Conservation (phyloP, 2,113 vertebrate genomes). For the Bolborhynchus lineola region DNA sequence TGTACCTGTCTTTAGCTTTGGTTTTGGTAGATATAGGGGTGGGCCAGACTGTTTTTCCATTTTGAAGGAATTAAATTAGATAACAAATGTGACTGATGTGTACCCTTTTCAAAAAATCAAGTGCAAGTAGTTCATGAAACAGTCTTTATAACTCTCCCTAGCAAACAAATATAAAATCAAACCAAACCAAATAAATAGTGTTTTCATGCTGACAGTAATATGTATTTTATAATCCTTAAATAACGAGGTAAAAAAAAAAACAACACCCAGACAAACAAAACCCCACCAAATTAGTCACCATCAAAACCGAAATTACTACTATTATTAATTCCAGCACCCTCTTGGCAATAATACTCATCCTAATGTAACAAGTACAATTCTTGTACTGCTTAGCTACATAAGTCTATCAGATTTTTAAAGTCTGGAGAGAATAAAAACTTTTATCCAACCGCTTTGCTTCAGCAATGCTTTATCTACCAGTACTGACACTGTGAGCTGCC, state of each 20-base stretch:
- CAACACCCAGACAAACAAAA: rapidly evolving
- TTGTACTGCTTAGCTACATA: background rate
- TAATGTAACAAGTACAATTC: background rate
- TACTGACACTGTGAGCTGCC: background rate
- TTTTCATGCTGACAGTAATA: background rate
- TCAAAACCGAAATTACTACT: background rate
- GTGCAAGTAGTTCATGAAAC: background rate
- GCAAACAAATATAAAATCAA: background rate
- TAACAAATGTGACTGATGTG: slow-evolving; percentile 10
- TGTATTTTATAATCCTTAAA: background rate
- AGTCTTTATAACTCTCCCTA: background rate
- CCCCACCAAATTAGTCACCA: background rate
- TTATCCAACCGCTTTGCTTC: background rate
- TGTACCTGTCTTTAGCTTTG: slow-evolving; percentile 1
- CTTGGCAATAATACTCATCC: background rate
- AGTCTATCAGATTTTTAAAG: background rate
- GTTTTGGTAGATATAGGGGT: background rate
- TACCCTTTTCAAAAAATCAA: background rate
- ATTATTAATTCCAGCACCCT: background rate
- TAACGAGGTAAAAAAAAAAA: rapidly evolving
- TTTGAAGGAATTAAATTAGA: background rate
- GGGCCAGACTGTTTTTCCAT: background rate
- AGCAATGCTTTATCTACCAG: background rate
- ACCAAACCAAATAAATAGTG: slow-evolving; percentile 23
- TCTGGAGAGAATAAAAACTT: background rate